Percentiles rank a stretch among this genome's conserved stretches.
These are phyloP conservation scores for Pseudotriccus pelzelni DNA, from an alignment of 2,797 vertebrate species.

Conservation along the genomic window DNA sequence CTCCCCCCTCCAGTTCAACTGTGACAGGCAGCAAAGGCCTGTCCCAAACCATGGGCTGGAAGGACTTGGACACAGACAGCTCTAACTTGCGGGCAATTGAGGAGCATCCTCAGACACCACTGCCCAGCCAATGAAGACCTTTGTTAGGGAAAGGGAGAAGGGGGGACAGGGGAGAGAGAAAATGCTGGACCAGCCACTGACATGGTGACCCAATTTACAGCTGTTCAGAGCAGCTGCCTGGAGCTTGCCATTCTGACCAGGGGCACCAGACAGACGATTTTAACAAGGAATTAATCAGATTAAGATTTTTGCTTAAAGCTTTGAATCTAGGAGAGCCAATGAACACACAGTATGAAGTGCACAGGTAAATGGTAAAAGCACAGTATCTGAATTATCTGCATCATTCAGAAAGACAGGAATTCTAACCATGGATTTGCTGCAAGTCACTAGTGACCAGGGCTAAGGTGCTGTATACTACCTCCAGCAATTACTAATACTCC, in stretches of 20 bases:
- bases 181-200: neutral
- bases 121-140: neutral
- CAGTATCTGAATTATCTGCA: neutral
- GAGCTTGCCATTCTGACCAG: neutral
- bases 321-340: neutral
- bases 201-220: neutral
- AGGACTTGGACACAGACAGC: neutral
- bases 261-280: neutral
- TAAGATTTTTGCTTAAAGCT: neutral
- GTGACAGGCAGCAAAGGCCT: neutral
- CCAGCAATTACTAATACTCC: neutral
- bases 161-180: neutral
- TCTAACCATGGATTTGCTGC: neutral
- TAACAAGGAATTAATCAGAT: neutral
- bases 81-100: neutral
- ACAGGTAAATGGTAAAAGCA: neutral
- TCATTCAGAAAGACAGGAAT: neutral
- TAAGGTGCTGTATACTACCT: neutral
- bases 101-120: neutral
- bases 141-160: rapidly evolving
- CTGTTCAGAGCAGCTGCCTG: neutral
- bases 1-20: neutral
- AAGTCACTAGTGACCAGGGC: neutral
- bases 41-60: neutral
- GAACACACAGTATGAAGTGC: neutral